These are phyloP conservation scores for Aphelenchoides bicaudatus DNA, from an alignment of 2,888 invertebrate species.

Conservation along the genomic window DNA sequence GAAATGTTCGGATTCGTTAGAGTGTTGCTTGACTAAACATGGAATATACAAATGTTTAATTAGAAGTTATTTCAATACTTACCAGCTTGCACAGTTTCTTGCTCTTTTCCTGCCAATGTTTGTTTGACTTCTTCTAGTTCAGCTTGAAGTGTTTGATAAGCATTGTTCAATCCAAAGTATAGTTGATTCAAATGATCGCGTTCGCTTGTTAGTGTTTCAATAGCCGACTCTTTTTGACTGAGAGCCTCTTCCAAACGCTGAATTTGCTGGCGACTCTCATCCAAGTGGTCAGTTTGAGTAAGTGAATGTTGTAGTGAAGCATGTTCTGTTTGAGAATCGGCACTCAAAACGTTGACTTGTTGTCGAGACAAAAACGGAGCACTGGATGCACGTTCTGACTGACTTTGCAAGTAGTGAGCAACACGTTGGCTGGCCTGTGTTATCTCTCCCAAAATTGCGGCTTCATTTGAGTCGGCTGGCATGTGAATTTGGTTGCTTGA, in stretches of 20 bases:
- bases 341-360: too few relatives aligned
- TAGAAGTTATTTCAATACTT: not conserved
- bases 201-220: slow-evolving; percentile 5
- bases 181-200: not conserved
- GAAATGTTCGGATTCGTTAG: slow-evolving; percentile 7
- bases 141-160: too few relatives aligned
- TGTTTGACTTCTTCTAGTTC: too few relatives aligned
- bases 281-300: not conserved
- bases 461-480: not conserved
- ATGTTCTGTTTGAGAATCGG: not conserved
- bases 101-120: too few relatives aligned
- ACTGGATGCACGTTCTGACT: not conserved
- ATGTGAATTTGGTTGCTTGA: not conserved
- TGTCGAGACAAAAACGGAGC: too few relatives aligned
- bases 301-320: not conserved
- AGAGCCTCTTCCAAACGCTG: not conserved
- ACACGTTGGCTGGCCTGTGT: slow-evolving; percentile 4
- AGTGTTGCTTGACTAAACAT: not conserved
- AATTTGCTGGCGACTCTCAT: not conserved
- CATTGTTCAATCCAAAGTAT: too few relatives aligned
- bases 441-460: slow-evolving; percentile 1
- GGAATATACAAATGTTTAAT: not conserved
- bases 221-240: not conserved
- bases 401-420: not conserved
- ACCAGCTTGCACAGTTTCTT: slow-evolving; percentile 1